Percentiles rank a stretch among this genome's conserved stretches.
phyloP scores from a whole-genome alignment of 2,797 vertebrate species.

The Masticophis lateralis region DNA sequence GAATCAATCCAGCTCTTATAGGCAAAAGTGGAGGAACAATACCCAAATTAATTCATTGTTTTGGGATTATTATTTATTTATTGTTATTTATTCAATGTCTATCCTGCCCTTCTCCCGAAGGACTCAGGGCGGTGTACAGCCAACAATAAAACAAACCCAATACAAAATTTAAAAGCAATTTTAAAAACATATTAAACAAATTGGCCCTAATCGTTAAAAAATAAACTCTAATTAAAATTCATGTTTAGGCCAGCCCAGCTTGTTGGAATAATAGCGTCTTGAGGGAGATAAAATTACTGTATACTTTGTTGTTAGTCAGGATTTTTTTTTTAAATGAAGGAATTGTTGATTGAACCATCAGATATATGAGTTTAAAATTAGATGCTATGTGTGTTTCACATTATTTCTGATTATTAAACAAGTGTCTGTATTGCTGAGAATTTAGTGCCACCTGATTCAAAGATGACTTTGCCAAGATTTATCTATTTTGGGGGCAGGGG shows the following conservation, averaged over 20 bases:
- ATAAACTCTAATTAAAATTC: too few species aligned
- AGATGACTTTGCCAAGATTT: neutral
- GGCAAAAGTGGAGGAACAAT: neutral
- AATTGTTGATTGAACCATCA: slow-evolving; percentile 31
- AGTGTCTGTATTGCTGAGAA: neutral
- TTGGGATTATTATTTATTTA: neutral
- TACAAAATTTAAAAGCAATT: too few species aligned
- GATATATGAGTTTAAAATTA: slow-evolving; percentile 31
- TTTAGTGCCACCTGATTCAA: neutral
- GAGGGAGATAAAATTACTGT: neutral
- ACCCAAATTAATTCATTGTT: neutral
- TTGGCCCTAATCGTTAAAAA: too few species aligned
- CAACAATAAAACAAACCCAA: too few species aligned
- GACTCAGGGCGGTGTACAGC: too few species aligned
- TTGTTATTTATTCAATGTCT: too few species aligned
- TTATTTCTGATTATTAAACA: slow-evolving; percentile 26
- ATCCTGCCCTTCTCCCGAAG: too few species aligned
- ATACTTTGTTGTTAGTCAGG: slow-evolving; percentile 19
- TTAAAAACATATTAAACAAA: too few species aligned
- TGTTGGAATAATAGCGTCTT: too few species aligned
- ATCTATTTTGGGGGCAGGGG: neutral
- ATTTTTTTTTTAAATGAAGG: slow-evolving; percentile 20
- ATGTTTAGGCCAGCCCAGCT: too few species aligned
- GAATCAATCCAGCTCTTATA: slow-evolving; percentile 14
- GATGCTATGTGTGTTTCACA: slow-evolving; percentile 28